Evolutionary conservation across 2,797 vertebrate species (phyloP).

Genomic region (Epinephelus malabaricus): DNA sequence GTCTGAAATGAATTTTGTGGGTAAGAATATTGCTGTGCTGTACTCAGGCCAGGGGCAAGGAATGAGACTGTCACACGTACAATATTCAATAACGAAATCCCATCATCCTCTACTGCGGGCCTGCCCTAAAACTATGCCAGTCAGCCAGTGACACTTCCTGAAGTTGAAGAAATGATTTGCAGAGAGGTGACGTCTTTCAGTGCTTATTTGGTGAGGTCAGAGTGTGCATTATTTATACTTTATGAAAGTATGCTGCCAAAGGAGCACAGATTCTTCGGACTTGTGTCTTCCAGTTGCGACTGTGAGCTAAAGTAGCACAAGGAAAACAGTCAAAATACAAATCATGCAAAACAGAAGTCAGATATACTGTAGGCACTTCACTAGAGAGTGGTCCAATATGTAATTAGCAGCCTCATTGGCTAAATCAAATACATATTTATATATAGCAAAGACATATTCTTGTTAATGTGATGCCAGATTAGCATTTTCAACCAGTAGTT

Average conservation of each 20-base stretch:
- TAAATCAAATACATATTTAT: neutral
- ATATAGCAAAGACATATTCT: neutral
- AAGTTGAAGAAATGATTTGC: constrained; percentile 60
- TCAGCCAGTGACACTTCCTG: constrained; percentile 46
- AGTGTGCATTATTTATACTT: neutral
- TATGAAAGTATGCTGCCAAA: neutral
- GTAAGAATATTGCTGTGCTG: constrained; percentile 62
- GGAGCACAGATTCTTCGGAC: neutral
- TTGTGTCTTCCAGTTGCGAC: neutral
- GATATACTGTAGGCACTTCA: neutral
- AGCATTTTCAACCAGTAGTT: neutral
- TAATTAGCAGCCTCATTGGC: neutral
- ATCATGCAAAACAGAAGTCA: neutral
- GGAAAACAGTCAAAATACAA: neutral
- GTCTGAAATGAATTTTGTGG: constrained; percentile 69
- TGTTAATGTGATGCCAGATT: neutral
- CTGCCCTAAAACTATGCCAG: constrained; percentile 53
- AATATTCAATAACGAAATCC: constrained; percentile 76
- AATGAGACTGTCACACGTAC: constrained; percentile 70
- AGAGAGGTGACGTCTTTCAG: constrained; percentile 45
- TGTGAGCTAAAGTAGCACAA: neutral
- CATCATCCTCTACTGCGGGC: constrained; percentile 71
- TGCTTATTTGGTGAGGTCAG: constrained; percentile 10
- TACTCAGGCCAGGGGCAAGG: constrained; percentile 60
- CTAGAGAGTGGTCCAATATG: neutral